Evolutionary conservation across 2,113 vertebrate genomes (phyloP).

Genomic region (Zosterops pallidus): DNA sequence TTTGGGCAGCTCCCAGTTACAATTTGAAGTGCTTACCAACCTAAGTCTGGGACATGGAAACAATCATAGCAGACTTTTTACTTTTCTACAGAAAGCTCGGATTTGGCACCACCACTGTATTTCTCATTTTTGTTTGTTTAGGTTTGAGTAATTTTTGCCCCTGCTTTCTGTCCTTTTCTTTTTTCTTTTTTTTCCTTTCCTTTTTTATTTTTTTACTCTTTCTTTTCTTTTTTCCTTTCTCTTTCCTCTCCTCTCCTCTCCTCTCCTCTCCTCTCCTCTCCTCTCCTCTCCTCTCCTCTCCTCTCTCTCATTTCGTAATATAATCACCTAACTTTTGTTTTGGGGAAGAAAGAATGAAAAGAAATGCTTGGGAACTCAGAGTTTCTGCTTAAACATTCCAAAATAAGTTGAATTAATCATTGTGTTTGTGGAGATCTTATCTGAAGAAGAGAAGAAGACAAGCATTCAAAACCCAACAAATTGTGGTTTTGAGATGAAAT

Average conservation of each 20-base stretch:
- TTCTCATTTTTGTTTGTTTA: background rate
- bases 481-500: background rate
- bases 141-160: background rate
- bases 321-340: background rate
- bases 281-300: too few species aligned
- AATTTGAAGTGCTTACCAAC: background rate
- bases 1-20: background rate
- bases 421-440: background rate
- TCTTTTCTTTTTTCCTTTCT: too few species aligned
- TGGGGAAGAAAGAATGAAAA: background rate
- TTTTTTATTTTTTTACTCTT: too few species aligned
- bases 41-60: background rate
- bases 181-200: too few species aligned
- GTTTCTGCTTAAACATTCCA: background rate
- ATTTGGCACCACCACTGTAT: background rate
- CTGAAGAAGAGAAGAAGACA: background rate
- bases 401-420: background rate
- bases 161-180: fast-evolving
- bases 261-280: too few species aligned
- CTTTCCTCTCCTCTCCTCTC: too few species aligned
- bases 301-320: background rate
- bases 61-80: background rate
- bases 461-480: background rate
- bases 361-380: background rate
- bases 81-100: background rate